Base-by-base conservation (phyloP, 2,113 vertebrate genomes). In the Zootoca vivipara region DNA sequence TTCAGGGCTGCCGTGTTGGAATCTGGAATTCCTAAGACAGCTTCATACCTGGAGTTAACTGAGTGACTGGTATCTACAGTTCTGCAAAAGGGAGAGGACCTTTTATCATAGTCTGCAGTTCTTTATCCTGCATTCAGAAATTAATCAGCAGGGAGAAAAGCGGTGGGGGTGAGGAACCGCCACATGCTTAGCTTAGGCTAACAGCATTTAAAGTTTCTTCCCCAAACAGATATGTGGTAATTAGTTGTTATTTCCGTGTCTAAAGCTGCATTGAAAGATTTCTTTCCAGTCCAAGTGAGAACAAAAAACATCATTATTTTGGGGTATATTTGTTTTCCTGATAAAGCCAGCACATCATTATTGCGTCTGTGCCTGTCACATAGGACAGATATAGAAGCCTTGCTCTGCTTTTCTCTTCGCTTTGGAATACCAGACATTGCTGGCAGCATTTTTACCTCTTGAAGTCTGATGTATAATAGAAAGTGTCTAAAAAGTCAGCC, bases 141-240 rank as follows among this genome's bases (percentile, higher is more conserved):
- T 94, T 94, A 87, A 92, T 82, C 90, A 90, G 93, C 91, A 87
- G 87, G 91, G 85, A 87, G 91, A 89, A 90, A 94, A 93, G 4
- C 4, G 18, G 3, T 4, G 7, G 3, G 13, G 81, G 85, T 89
- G 87, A 92, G 91, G 81, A 92, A 2, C 82, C 87, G 85, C 84
- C 56, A 13, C 56, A 33, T 26, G 38, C 13, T 42, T 75, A 10
- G 8, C 20, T 8, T 26, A 82, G 8, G 20, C 8, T 35, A 77
- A 52, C 5, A 35, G 7, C 38, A 35, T 52, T 82, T 75, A 7
- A 35, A 42, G 83, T 90, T 89, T 90, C 70, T 88, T 1, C 28
- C 77, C 86, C 52, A 90, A 89, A 92, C 83, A 90, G 78, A 75
- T 85, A 91, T 86, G 86, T 92, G 89, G 62, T 93, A 94, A 95